These are phyloP conservation scores for Philotrypesis tridentata DNA, from an alignment of 1,140 invertebrate species.

Conservation along the genomic window DNA sequence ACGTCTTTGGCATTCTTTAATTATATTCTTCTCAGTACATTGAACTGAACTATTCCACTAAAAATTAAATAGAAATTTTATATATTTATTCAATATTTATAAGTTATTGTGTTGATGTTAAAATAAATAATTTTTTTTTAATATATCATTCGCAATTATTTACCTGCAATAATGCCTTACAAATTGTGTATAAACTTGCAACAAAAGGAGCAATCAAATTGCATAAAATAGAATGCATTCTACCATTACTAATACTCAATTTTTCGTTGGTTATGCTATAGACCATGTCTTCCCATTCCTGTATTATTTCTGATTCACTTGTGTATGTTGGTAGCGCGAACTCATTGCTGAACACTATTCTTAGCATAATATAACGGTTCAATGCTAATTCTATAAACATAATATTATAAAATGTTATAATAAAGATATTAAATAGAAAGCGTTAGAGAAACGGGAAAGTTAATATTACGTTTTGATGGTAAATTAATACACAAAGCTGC, in stretches of 20 bases:
- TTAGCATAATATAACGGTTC: constrained; percentile 70
- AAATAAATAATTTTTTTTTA: too few species aligned
- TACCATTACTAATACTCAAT: constrained; percentile 55
- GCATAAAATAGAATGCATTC: constrained; percentile 69
- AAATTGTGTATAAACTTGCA: constrained; percentile 68
- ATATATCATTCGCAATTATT: constrained; percentile 49
- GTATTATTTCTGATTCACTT: constrained; percentile 62
- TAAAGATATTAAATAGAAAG: constrained; percentile 37
- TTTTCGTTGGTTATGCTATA: constrained; percentile 68
- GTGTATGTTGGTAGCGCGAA: constrained; percentile 71
- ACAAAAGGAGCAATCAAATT: constrained; percentile 74
- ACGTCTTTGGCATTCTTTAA: constrained; percentile 64
- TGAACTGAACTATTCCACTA: constrained; percentile 63
- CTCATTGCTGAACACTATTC: constrained; percentile 75
- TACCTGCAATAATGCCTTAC: constrained; percentile 68
- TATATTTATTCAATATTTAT: not conserved
- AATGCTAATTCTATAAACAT: constrained; percentile 68
- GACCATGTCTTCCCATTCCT: constrained; percentile 74
- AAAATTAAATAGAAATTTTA: constrained; percentile 50
- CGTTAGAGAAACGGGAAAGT: constrained; percentile 44
- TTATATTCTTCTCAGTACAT: constrained; percentile 56
- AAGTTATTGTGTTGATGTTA: constrained; percentile 27
- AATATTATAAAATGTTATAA: constrained; percentile 22
- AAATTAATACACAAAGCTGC: constrained; percentile 70
- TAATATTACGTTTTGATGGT: constrained; percentile 62